phyloP scores from a whole-genome alignment of 1,140 invertebrate genomes.

The Drosophila mayri region DNA sequence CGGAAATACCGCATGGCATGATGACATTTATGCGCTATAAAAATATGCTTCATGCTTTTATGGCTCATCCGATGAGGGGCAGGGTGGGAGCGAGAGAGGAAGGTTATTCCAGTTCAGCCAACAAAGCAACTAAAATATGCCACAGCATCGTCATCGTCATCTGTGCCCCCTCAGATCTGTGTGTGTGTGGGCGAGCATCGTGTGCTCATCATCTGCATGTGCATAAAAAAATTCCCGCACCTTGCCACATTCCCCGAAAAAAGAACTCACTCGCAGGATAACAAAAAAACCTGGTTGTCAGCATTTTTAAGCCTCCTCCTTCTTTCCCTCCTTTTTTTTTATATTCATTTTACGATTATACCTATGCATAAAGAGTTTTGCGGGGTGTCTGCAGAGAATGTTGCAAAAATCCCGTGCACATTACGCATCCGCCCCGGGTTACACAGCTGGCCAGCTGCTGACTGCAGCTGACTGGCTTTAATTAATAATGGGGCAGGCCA shows the following conservation, averaged over 20 bases:
- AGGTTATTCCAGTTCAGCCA: slow-evolving; percentile 41
- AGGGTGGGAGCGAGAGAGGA: neutral
- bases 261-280: slow-evolving; percentile 8
- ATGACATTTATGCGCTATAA: slow-evolving; percentile 81
- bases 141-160: slow-evolving; percentile 47
- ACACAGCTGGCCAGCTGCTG: slow-evolving; percentile 20
- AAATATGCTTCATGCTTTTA: slow-evolving; percentile 75
- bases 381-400: slow-evolving; percentile 30
- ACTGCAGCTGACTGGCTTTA: slow-evolving; percentile 52
- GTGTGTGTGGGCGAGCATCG: slow-evolving; percentile 32
- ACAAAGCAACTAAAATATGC: slow-evolving; percentile 68
- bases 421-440: slow-evolving; percentile 53
- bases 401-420: slow-evolving; percentile 35
- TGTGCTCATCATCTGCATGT: slow-evolving; percentile 58
- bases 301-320: slow-evolving; percentile 9
- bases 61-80: slow-evolving; percentile 48
- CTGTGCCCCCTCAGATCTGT: slow-evolving; percentile 20
- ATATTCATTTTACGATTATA: slow-evolving; percentile 55
- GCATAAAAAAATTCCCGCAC: slow-evolving; percentile 38
- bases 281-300: slow-evolving; percentile 40
- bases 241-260: slow-evolving; percentile 17
- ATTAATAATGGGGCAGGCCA: slow-evolving; percentile 52
- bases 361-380: slow-evolving; percentile 55
- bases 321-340: slow-evolving; percentile 9
- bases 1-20: slow-evolving; percentile 69